Percentiles rank a stretch among this genome's conserved stretches.
Evolutionary conservation across 2,888 invertebrate species (phyloP).

Genomic region (Abrostola tripartita): DNA sequence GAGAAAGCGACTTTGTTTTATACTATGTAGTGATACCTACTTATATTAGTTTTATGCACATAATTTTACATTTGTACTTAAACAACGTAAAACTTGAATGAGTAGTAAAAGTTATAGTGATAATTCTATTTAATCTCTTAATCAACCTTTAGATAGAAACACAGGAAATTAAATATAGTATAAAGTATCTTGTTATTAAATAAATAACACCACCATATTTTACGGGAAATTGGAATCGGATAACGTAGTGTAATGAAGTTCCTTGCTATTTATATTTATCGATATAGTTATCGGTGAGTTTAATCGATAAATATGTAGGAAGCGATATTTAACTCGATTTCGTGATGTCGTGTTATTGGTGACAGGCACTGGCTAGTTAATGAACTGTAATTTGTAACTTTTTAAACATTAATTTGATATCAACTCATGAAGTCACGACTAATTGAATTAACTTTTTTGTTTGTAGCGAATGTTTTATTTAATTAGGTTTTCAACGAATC

Average conservation of each 20-base stretch:
- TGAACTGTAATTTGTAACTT: slow-evolving; percentile 31
- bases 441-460: slow-evolving; percentile 27
- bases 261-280: slow-evolving; percentile 55
- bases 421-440: slow-evolving; percentile 4
- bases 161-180: too few species aligned
- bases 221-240: slow-evolving; percentile 21
- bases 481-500: not conserved
- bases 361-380: slow-evolving; percentile 30
- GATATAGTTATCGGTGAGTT: slow-evolving; percentile 32
- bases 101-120: too few species aligned
- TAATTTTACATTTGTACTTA: too few species aligned
- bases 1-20: too few species aligned
- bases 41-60: too few species aligned
- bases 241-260: slow-evolving; percentile 34
- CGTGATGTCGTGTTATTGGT: slow-evolving; percentile 21
- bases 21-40: too few species aligned
- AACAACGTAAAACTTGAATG: too few species aligned
- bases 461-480: slow-evolving; percentile 15
- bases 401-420: slow-evolving; percentile 21
- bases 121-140: too few species aligned
- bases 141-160: too few species aligned
- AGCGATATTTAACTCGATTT: slow-evolving; percentile 27
- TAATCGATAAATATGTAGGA: slow-evolving; percentile 46
- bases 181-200: not conserved
- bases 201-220: not conserved